These are phyloP conservation scores for Synanthedon tipuliformis DNA, from an alignment of 2,888 invertebrate species.

Conservation along the genomic window DNA sequence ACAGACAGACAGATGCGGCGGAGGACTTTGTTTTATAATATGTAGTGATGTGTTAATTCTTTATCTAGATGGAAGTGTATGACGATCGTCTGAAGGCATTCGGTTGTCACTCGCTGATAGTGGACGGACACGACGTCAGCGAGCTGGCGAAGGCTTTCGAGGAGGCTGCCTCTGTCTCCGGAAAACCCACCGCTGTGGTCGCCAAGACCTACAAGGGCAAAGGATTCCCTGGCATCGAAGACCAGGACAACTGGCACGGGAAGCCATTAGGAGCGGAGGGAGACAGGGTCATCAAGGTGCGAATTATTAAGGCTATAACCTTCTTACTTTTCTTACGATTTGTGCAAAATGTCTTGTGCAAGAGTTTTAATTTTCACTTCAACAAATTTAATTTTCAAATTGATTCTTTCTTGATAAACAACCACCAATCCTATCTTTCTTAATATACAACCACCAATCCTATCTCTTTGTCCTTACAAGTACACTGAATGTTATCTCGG, in stretches of 20 bases:
- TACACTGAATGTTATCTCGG: too few relatives aligned
- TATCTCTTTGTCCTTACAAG: too few relatives aligned
- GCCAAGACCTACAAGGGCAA: slow-evolving; percentile 97
- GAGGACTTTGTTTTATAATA: too few relatives aligned
- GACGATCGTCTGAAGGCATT: slow-evolving; percentile 88
- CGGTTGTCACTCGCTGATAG: slow-evolving; percentile 89
- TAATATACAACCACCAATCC: too few relatives aligned
- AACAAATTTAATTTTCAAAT: too few relatives aligned
- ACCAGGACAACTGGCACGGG: slow-evolving; percentile 97
- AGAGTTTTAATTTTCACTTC: too few relatives aligned
- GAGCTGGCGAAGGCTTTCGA: slow-evolving; percentile 91
- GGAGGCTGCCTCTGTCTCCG: slow-evolving; percentile 78
- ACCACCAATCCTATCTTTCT: too few relatives aligned
- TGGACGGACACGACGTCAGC: slow-evolving; percentile 96
- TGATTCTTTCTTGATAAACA: too few relatives aligned
- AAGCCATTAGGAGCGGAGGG: slow-evolving; percentile 91
- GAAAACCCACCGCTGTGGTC: slow-evolving; percentile 91
- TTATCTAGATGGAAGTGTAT: slow-evolving; percentile 77
- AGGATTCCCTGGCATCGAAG: slow-evolving; percentile 90
- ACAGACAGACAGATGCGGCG: too few relatives aligned
- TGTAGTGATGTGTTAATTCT: background rate
- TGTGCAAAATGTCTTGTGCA: too few relatives aligned
- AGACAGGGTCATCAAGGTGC: slow-evolving; percentile 73
- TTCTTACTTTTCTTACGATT: too few relatives aligned
- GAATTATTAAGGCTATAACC: background rate